Evolutionary conservation across 2,797 vertebrate genomes (phyloP).

Genomic region (Diceros bicornis): DNA sequence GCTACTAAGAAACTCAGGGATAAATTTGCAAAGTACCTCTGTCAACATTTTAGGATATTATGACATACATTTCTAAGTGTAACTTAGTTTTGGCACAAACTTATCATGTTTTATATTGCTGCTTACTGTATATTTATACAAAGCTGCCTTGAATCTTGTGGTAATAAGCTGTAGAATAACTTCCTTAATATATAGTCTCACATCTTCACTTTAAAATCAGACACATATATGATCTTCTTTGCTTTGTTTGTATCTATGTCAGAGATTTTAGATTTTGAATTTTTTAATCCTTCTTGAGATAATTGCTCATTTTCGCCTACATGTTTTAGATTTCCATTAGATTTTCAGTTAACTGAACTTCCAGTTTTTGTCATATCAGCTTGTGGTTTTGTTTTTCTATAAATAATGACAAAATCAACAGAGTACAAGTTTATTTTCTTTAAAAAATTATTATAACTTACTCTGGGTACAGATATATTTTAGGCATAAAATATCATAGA

Average conservation of each 20-base stretch:
- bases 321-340: slow-evolving; percentile 37
- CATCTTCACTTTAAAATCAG: not conserved
- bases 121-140: not conserved
- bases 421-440: not conserved
- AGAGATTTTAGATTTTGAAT: not conserved
- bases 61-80: not conserved
- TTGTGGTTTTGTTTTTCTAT: not conserved
- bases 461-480: not conserved
- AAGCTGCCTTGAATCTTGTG: not conserved
- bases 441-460: not conserved
- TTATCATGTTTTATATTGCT: not conserved
- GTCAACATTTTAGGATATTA: not conserved
- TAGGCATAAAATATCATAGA: not conserved
- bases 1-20: not conserved
- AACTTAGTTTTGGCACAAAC: not conserved
- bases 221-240: not conserved
- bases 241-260: not conserved
- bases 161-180: not conserved
- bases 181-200: not conserved
- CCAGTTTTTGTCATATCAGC: not conserved
- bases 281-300: not conserved
- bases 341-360: slow-evolving; percentile 32
- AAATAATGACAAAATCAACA: not conserved
- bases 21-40: not conserved
- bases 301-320: not conserved